Conservation (phyloP, 2,797 vertebrate species). For the Buphagus erythrorhynchus region DNA sequence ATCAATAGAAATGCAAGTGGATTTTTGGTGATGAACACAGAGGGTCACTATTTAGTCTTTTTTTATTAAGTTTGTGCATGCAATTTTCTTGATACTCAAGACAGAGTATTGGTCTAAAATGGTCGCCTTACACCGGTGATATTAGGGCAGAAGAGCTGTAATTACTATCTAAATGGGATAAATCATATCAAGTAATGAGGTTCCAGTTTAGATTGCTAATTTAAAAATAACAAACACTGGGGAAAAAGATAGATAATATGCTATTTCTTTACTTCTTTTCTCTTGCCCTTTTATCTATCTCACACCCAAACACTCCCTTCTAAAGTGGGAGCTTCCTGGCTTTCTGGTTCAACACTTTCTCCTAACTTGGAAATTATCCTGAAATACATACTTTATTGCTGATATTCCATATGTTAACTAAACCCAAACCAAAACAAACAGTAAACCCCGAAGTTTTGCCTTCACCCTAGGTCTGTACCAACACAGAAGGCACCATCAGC, state of each 20-base stretch:
- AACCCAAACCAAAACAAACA: background rate
- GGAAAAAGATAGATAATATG: fast-evolving
- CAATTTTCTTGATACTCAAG: background rate
- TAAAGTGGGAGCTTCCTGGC: background rate
- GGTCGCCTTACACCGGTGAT: fast-evolving
- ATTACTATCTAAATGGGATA: background rate
- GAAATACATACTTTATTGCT: background rate
- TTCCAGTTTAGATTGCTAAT: background rate
- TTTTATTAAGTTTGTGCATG: background rate
- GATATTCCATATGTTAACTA: background rate
- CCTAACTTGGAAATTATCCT: background rate
- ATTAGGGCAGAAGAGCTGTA: background rate
- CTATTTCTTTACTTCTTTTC: background rate
- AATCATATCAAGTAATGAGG: background rate
- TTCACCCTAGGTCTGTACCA: background rate
- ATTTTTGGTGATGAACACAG: background rate
- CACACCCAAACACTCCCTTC: background rate
- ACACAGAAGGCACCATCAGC: background rate
- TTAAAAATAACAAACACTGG: background rate
- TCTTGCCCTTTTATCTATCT: background rate
- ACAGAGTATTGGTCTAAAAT: background rate
- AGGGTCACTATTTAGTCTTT: background rate
- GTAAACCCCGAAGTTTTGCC: background rate
- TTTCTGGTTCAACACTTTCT: background rate
- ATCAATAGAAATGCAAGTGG: background rate